A percentile compares a stretch with the other conserved stretches of the same genome.
Evolutionary conservation across 2,113 vertebrate species (phyloP).

Genomic region (Conger conger): DNA sequence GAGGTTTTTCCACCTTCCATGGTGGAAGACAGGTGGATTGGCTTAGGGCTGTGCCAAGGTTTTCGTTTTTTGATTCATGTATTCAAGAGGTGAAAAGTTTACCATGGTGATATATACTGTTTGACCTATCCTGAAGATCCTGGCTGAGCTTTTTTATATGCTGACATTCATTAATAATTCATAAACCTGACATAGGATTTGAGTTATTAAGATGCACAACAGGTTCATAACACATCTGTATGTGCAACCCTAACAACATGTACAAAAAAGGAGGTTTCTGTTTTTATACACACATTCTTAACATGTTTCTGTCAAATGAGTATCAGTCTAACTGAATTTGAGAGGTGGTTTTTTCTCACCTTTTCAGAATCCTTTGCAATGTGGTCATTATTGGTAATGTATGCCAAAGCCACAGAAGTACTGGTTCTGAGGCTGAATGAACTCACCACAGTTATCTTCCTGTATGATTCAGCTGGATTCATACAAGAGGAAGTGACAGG

Average conservation of each 20-base stretch:
- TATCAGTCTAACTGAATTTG: too few species aligned
- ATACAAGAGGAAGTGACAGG: not conserved
- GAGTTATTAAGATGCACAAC: not conserved
- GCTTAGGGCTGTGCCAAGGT: not conserved
- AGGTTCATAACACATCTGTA: not conserved
- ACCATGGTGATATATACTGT: not conserved
- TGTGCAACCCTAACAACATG: too few species aligned
- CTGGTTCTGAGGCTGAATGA: not conserved
- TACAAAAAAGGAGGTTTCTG: too few species aligned
- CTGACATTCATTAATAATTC: not conserved
- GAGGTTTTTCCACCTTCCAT: not conserved
- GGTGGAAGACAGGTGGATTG: not conserved
- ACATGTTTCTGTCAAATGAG: too few species aligned
- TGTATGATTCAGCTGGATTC: not conserved
- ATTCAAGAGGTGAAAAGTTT: not conserved
- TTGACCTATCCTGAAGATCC: not conserved
- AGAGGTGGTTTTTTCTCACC: not conserved
- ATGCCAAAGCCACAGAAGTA: not conserved
- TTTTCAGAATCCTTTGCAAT: not conserved
- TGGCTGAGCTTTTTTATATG: not conserved
- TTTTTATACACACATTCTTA: too few species aligned
- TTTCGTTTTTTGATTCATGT: not conserved
- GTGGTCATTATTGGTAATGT: not conserved
- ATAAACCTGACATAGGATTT: not conserved
- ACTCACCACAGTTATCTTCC: not conserved